A percentile compares a stretch with the other conserved stretches of the same genome.
These are phyloP conservation scores for Peromyscus leucopus DNA, from an alignment of 2,113 vertebrate genomes.

Conservation along the genomic window DNA sequence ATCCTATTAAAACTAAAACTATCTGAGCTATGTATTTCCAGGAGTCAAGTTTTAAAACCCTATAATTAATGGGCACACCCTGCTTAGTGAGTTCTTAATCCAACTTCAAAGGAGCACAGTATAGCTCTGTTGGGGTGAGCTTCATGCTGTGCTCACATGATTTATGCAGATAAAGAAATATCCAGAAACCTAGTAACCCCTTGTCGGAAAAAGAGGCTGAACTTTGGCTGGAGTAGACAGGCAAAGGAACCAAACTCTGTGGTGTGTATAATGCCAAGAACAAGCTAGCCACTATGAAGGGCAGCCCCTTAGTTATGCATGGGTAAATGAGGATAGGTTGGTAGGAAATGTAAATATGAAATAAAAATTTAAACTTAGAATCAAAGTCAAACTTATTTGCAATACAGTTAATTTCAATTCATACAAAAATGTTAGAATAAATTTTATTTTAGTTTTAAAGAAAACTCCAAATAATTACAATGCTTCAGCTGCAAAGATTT, in stretches of 20 bases:
- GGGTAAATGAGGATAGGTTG: neutral
- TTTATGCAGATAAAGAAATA: slow-evolving; percentile 77
- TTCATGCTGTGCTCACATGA: slow-evolving; percentile 61
- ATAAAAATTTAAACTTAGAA: slow-evolving; percentile 42
- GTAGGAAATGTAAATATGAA: neutral
- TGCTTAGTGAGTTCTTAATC: slow-evolving; percentile 64
- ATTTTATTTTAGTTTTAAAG: neutral
- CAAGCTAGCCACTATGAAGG: neutral
- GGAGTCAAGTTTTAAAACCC: slow-evolving; percentile 64
- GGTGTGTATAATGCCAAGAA: slow-evolving; percentile 6
- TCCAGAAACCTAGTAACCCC: slow-evolving; percentile 70
- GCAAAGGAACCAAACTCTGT: neutral
- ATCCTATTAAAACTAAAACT: slow-evolving; percentile 75
- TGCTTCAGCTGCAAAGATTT: slow-evolving; percentile 43
- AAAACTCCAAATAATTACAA: slow-evolving; percentile 19
- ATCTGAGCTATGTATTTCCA: slow-evolving; percentile 59
- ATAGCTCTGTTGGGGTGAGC: slow-evolving; percentile 70
- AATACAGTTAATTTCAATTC: slow-evolving; percentile 10
- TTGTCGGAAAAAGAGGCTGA: slow-evolving; percentile 56
- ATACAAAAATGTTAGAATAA: slow-evolving; percentile 24
- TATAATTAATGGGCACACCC: slow-evolving; percentile 59
- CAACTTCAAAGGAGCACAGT: slow-evolving; percentile 75
- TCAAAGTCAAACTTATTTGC: slow-evolving; percentile 27
- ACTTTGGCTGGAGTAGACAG: slow-evolving; percentile 8
- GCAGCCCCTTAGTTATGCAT: neutral